Evolutionary conservation across 2,888 invertebrate species (phyloP).

Genomic region (Nemoura dubitans): DNA sequence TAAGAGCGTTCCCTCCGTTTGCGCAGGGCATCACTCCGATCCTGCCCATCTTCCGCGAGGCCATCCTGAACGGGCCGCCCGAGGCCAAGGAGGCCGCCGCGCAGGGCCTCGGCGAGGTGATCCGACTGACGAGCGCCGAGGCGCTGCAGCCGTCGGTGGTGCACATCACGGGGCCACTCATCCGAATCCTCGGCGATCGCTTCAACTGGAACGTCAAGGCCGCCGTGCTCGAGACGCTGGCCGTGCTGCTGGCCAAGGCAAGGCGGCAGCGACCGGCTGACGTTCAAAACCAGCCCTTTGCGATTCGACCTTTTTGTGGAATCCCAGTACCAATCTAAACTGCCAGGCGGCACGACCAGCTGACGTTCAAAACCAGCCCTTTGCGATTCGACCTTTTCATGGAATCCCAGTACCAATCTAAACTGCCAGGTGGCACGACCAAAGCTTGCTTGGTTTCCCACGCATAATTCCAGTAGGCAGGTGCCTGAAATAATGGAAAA

Average conservation of each 20-base stretch:
- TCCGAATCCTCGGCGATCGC: slow-evolving; percentile 95
- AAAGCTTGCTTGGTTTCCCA: no score
- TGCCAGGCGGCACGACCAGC: no score
- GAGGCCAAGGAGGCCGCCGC: slow-evolving; percentile 97
- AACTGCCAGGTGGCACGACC: no score
- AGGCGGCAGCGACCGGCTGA: neutral
- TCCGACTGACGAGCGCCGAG: slow-evolving; percentile 82
- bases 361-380: no score
- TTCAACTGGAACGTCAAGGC: slow-evolving; percentile 95
- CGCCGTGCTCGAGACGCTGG: slow-evolving; percentile 93
- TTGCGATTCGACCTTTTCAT: no score
- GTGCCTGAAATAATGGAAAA: no score
- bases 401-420: no score
- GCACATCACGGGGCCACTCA: slow-evolving; percentile 96
- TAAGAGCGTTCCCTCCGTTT: no score
- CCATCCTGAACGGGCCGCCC: slow-evolving; percentile 92
- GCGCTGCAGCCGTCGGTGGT: slow-evolving; percentile 96
- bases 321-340: no score
- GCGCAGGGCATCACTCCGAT: slow-evolving; percentile 89
- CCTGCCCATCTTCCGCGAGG: slow-evolving; percentile 94
- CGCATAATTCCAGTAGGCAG: no score
- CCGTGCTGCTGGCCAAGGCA: slow-evolving; percentile 90
- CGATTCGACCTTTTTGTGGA: no score
- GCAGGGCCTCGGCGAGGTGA: slow-evolving; percentile 85
- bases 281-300: no score